Conservation (phyloP, 2,888 invertebrate species). For the Brenthis ino region DNA sequence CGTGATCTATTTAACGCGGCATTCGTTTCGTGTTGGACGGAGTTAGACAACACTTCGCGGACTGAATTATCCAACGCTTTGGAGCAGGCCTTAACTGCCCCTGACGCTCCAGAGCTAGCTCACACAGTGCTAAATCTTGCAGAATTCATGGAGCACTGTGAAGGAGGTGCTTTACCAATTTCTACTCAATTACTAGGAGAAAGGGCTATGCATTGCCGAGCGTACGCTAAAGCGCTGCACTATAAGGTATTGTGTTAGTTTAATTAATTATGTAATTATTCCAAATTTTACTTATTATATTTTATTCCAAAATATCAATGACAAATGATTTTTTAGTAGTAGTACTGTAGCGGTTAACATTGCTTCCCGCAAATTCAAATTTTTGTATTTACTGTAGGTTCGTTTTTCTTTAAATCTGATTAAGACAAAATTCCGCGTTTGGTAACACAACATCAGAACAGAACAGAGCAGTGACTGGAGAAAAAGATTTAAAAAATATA, state of each 20-base stretch:
- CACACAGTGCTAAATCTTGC: slow-evolving; percentile 98
- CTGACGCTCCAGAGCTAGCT: slow-evolving; percentile 97
- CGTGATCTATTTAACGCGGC: slow-evolving; percentile 99
- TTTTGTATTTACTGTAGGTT: too few species aligned
- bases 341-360: background rate
- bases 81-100: slow-evolving; percentile 94
- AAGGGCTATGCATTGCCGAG: slow-evolving; percentile 96
- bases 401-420: too few species aligned
- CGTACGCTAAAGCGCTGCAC: slow-evolving; percentile 85
- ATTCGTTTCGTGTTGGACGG: slow-evolving; percentile 99
- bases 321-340: background rate
- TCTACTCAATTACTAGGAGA: slow-evolving; percentile 94
- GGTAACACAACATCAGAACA: too few species aligned
- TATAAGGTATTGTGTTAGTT: slow-evolving; percentile 70
- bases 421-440: too few species aligned
- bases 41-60: slow-evolving; percentile 90
- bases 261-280: background rate
- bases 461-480: too few species aligned
- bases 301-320: background rate
- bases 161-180: slow-evolving; percentile 96
- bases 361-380: too few species aligned
- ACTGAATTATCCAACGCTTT: slow-evolving; percentile 92
- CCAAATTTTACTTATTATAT: too few species aligned
- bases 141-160: slow-evolving; percentile 99
- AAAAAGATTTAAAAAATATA: slow-evolving; percentile 4